Conservation (phyloP, 37 sponge, comb jelly and placozoan genomes). For the Eunapius fragilis region DNA sequence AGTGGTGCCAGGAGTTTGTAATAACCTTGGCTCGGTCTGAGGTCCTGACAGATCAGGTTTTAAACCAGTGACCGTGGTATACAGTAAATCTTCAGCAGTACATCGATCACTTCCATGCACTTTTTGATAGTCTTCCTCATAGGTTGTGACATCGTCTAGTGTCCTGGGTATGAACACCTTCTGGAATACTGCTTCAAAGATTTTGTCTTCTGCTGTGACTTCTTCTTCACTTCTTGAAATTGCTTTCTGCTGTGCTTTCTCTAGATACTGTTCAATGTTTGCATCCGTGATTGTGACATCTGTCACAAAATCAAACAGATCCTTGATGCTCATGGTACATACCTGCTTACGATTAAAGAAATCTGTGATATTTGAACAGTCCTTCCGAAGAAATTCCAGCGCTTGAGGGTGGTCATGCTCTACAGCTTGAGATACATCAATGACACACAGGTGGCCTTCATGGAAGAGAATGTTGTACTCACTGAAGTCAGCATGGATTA, state of each 20-base stretch:
- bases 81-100: slow-evolving; percentile 59
- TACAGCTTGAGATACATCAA: slow-evolving; percentile 99
- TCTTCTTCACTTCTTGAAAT: slow-evolving; percentile 1
- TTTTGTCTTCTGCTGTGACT: slow-evolving; percentile 28
- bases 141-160: slow-evolving; percentile 85
- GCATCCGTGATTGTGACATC: slow-evolving; percentile 84
- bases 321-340: slow-evolving; percentile 85
- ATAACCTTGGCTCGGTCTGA: slow-evolving; percentile 43
- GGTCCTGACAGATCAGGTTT: slow-evolving; percentile 82
- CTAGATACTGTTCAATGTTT: slow-evolving; percentile 88
- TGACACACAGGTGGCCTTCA: slow-evolving; percentile 79
- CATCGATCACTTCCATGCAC: slow-evolving; percentile 37
- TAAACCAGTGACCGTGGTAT: slow-evolving; percentile 83
- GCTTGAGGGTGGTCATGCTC: slow-evolving; percentile 99
- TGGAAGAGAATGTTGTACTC: slow-evolving; percentile 95
- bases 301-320: slow-evolving; percentile 95
- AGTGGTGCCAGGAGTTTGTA: slow-evolving; percentile 1
- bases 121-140: slow-evolving; percentile 74
- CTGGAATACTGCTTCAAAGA: slow-evolving; percentile 90
- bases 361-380: slow-evolving; percentile 93
- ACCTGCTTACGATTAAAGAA: slow-evolving; percentile 89
- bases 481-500: slow-evolving; percentile 98
- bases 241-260: slow-evolving; percentile 66
- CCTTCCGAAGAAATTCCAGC: slow-evolving; percentile 94
- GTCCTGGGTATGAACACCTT: slow-evolving; percentile 88